Evolutionary conservation across 2,797 vertebrate species (phyloP).

Genomic region (Numenius phaeopus): DNA sequence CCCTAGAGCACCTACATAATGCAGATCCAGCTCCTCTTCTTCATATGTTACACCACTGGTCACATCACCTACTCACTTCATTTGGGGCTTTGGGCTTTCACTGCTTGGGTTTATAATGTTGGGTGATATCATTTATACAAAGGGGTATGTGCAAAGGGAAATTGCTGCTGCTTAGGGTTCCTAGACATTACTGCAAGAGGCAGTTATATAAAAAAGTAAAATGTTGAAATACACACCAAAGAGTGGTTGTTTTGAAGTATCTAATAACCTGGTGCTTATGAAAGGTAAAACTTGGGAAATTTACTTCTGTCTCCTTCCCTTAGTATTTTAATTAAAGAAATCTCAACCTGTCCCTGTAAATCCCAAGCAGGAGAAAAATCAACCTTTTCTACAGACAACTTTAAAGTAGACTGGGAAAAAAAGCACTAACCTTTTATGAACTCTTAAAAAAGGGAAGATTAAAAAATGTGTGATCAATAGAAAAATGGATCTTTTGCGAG

Average conservation of each 20-base stretch:
- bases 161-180: background rate
- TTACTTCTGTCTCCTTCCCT: background rate
- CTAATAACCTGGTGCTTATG: constrained; percentile 30
- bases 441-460: constrained; percentile 14
- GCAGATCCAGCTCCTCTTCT: background rate
- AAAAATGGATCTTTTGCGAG: background rate
- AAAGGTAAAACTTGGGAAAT: constrained; percentile 38
- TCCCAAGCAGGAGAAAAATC: background rate
- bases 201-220: background rate
- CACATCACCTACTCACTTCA: background rate
- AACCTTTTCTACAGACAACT: background rate
- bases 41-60: background rate
- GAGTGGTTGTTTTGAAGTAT: background rate
- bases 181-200: background rate
- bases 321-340: constrained; percentile 62
- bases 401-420: background rate
- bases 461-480: constrained; percentile 53
- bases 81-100: background rate
- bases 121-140: background rate
- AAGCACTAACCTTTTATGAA: constrained; percentile 16
- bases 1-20: background rate
- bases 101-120: background rate
- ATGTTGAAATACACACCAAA: background rate
- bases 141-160: background rate
- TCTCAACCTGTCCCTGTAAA: constrained; percentile 6